Base-by-base conservation (phyloP, 2,888 invertebrate species). In the Drosophila meridionalis region DNA sequence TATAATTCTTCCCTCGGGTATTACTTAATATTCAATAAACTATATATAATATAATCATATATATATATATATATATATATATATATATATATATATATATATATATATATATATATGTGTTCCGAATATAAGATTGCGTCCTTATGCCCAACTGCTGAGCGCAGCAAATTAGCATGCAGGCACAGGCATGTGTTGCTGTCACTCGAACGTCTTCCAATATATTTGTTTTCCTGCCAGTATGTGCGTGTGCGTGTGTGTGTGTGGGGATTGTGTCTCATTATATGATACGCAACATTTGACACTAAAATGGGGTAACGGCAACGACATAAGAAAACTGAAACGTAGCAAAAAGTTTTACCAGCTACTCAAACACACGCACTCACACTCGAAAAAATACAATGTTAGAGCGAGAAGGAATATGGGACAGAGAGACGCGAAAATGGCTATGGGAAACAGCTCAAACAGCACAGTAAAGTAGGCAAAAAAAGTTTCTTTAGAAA, bases 241-340 rank as follows among this genome's bases (percentile, higher is more conserved):
- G 40, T 20, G 47, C 14, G 30, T 9, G 45, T 43, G 9, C 11
- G 9, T 43, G 43, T 20, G 69, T 75, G 83, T 85, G 75, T 83
- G 90, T 83, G 90, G 4, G 43, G 43, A 43, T 1, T 43, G 43
- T 43, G 43, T 43, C 43, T 80, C 83, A 87, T 87, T 87, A 87
- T 85, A 88, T 85, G 86, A 89, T 86, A 82, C 82, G 83, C 86
- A 87, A 86, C 86, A 90, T 86, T 87, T 90, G 88, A 86, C 87
- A 88, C 88, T 81, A 71, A 87, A 85, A 87, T 77, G 76, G 64
- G 73, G 70, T 67, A 63, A 66, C 52, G 58, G 28, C 60, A 76
- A 50, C 75, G 47, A 52, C 67, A 78, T 47, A 74, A 63, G 69
- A 65, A 78, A 79, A 68, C 72, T 58, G 48, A 57, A 69, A 61